Base-by-base conservation (phyloP, 1,140 invertebrate species). In the Euwallacea fornicatus region DNA sequence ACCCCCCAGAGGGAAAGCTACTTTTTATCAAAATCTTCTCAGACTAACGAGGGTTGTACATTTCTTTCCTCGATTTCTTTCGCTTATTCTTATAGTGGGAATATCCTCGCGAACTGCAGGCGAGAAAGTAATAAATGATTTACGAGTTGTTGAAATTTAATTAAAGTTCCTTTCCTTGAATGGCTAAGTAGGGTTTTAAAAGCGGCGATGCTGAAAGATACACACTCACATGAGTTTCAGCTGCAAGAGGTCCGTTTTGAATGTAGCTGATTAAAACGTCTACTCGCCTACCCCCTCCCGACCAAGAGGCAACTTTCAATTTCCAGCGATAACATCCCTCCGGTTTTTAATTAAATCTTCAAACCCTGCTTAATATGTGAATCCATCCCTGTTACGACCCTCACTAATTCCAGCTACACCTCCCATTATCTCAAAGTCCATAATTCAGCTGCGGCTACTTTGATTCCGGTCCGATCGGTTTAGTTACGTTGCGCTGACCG, bases 361-460 rank as follows among this genome's bases (percentile, higher is more conserved):
- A 50, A 50, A n/a, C 61, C 42, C 59, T 42, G 59, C n/a, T 11
- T 41, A 42, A n/a, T 61, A 43, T 61, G 59, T 11, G 46, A 47
- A 21, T 64, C 11, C 61, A 50, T 46, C 33, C 15, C 61, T 33
- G 46, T 41, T 64, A 15, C 61, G 43, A 21, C 61, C 46, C 43
- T 50, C 21, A 50, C 61, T 64, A 50, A 64, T 47, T 64, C 61
- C 61, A 64, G 43, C 46, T 66, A 66, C 33, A 67, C 42, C 42
- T 44, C 53, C 8, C 9, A 67, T 67, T 67, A 67, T 67, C 65
- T 58, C 10, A 56, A 67, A n/a, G 65, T 67, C 55, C 65, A 67
- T 67, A 58, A 67, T 67, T 67, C 43, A 67, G 65, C 65, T 67
- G 65, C 54, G 65, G 65, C 65, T 67, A 73, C 71, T 68, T 68